Evolutionary conservation across 2,113 vertebrate species (phyloP).

Genomic region (Callionymus lyra): DNA sequence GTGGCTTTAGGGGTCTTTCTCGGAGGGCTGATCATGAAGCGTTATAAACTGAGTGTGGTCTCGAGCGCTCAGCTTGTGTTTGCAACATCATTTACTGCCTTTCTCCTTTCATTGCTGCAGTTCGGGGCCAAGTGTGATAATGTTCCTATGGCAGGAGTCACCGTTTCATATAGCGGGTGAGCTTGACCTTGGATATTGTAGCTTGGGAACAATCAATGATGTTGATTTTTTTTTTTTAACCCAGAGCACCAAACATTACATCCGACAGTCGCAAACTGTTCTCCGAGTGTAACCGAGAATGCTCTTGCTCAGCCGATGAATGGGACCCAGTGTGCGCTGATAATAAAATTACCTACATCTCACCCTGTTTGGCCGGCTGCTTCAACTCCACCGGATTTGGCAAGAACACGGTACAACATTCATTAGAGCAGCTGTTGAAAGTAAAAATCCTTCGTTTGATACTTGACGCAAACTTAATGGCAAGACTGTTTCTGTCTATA

Average conservation of each 20-base stretch:
- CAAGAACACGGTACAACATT: conserved; percentile 61
- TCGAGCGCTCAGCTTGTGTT: conserved; percentile 70
- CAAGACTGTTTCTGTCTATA: too few species aligned
- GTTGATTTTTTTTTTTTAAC: neutral
- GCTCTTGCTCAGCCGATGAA: conserved; percentile 68
- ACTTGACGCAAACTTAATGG: neutral
- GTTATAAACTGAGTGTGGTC: conserved; percentile 71
- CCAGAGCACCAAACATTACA: conserved; percentile 44
- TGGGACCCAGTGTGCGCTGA: conserved; percentile 89
- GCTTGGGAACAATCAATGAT: too few species aligned
- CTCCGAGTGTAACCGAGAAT: conserved; percentile 76
- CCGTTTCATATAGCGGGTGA: conserved; percentile 80
- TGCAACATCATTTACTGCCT: conserved; percentile 50
- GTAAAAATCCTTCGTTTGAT: neutral
- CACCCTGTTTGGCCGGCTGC: conserved; percentile 83
- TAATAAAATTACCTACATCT: conserved; percentile 77
- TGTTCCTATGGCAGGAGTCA: conserved; percentile 74
- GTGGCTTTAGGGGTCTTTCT: conserved; percentile 73
- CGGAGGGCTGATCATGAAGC: conserved; percentile 82
- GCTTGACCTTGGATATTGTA: neutral
- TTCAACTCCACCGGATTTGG: conserved; percentile 52
- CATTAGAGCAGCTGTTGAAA: too few species aligned
- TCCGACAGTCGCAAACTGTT: conserved; percentile 44
- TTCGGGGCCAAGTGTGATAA: conserved; percentile 76
- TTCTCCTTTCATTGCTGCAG: conserved; percentile 36